Conservation (phyloP, 2,888 invertebrate genomes). For the Tolmerus cingulatus region DNA sequence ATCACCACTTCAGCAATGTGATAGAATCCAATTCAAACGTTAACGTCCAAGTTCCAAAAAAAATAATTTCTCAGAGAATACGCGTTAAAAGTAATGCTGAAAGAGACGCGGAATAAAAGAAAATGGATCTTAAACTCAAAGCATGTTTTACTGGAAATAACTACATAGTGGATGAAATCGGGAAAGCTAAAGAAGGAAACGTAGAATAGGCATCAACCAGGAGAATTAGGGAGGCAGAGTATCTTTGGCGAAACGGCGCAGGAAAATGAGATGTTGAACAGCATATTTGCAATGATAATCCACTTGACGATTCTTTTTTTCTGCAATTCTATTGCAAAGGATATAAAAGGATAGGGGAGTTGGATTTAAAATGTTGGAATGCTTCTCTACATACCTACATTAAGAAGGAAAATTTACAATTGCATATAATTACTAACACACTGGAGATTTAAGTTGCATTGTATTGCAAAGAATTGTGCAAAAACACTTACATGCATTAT, state of each 20-base stretch:
- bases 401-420: not conserved
- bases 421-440: not conserved
- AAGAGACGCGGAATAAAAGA: not conserved
- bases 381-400: not conserved
- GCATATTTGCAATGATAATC: constrained; percentile 38
- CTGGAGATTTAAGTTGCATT: not conserved
- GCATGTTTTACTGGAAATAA: constrained; percentile 7
- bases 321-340: not conserved
- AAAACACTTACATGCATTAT: not conserved
- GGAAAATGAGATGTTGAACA: constrained; percentile 32
- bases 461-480: not conserved
- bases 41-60: constrained; percentile 1
- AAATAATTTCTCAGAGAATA: constrained; percentile 3
- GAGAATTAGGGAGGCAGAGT: not conserved
- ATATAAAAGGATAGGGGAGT: not conserved
- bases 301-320: not conserved
- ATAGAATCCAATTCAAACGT: not conserved
- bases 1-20: not conserved
- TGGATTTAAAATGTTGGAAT: not conserved
- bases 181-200: not conserved
- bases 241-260: not conserved
- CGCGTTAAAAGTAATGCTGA: not conserved
- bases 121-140: not conserved
- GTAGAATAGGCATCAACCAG: not conserved
- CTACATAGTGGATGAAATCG: not conserved